Percentiles rank a stretch among this genome's conserved stretches.
Conservation (phyloP, 2,113 vertebrate genomes). For the Nansenia antarctica region DNA sequence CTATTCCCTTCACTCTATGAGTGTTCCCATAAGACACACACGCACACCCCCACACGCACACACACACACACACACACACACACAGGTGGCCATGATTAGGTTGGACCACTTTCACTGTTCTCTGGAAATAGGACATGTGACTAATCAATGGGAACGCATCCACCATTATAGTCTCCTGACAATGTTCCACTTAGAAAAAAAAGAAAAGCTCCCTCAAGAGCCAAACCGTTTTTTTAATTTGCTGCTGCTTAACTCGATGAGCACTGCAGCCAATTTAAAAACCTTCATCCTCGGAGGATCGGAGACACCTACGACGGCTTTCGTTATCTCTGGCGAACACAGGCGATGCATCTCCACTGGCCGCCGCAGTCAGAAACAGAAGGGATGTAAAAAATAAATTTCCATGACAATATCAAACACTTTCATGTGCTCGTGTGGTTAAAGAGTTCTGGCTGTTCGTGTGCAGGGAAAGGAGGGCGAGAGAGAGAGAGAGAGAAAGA, state of each 20-base stretch:
- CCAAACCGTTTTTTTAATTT: conserved; percentile 5
- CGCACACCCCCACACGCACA: too few relatives aligned
- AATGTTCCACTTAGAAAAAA: conserved; percentile 28
- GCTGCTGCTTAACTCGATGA: conserved; percentile 43
- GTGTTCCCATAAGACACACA: conserved; percentile 23
- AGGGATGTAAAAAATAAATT: conserved; percentile 31
- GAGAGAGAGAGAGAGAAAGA: too few relatives aligned
- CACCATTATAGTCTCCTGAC: conserved; percentile 35
- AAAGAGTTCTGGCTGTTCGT: too few relatives aligned
- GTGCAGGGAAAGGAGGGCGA: too few relatives aligned
- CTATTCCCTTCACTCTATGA: conserved; percentile 32
- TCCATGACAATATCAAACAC: conserved; percentile 51
- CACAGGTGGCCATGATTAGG: conserved; percentile 53
- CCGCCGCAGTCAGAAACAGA: conserved; percentile 15
- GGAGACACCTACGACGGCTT: conserved; percentile 46
- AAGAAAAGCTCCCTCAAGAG: too few relatives aligned
- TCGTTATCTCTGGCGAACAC: conserved; percentile 52
- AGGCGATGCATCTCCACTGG: conserved; percentile 37
- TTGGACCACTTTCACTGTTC: conserved; percentile 18
- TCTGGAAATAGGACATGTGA: conserved; percentile 19
- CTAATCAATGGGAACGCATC: conserved; percentile 49
- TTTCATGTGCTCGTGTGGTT: conserved; percentile 41
- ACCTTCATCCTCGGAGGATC: conserved; percentile 15
- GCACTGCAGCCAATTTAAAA: conserved; percentile 37
- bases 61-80: not conserved